A percentile compares a stretch with the other conserved stretches of the same genome.
Evolutionary conservation across 2,888 invertebrate genomes (phyloP).

Genomic region (Timandra comae): DNA sequence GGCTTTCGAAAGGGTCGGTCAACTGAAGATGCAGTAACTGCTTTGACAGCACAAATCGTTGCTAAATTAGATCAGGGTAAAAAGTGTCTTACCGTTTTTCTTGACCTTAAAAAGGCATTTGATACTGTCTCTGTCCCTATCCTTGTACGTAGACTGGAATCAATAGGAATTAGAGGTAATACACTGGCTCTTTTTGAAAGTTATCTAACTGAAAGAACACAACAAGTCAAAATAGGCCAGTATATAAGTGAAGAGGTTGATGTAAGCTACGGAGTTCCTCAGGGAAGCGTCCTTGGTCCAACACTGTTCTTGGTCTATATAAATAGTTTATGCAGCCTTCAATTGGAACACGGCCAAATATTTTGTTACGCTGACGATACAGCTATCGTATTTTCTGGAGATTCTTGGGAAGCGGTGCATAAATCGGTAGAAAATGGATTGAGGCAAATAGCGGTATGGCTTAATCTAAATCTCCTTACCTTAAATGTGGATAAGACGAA

Average conservation of each 20-base stretch:
- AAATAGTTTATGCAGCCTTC: too few species aligned
- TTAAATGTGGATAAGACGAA: too few species aligned
- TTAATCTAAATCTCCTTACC: too few species aligned
- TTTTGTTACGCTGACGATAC: neutral
- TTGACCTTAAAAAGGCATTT: slow-evolving; percentile 2
- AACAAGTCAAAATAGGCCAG: neutral
- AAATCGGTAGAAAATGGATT: neutral
- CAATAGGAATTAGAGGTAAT: neutral
- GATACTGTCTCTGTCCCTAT: too few species aligned
- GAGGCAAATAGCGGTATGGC: neutral
- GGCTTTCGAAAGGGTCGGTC: slow-evolving; percentile 3
- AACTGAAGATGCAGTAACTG: slow-evolving; percentile 3
- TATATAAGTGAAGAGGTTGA: neutral
- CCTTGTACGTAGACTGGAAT: neutral
- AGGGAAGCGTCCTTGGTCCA: too few species aligned
- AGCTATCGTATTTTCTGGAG: neutral
- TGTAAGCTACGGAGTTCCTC: too few species aligned
- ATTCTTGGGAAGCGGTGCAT: neutral
- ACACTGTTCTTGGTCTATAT: too few species aligned
- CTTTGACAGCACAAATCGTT: neutral
- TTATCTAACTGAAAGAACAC: neutral
- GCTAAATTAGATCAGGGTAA: neutral
- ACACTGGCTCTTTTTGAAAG: neutral
- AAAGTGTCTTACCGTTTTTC: slow-evolving; percentile 1
- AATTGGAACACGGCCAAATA: neutral